Conservation (phyloP, 2,113 vertebrate species). For the Globicephala melas region DNA sequence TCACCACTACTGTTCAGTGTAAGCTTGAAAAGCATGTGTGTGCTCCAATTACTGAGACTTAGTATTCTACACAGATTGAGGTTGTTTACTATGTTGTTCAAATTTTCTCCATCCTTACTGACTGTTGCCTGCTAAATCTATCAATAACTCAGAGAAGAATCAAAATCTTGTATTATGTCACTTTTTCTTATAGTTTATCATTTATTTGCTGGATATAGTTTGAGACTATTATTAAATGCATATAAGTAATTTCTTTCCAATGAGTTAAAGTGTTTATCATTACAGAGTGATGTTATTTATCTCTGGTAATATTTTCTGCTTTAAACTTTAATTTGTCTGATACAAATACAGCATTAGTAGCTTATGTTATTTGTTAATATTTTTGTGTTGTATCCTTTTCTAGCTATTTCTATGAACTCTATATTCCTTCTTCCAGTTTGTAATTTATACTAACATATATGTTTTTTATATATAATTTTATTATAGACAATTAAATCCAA, state of each 20-base stretch:
- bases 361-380: not conserved
- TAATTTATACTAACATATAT: not conserved
- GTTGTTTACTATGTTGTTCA: not conserved
- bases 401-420: not conserved
- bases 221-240: not conserved
- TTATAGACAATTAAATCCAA: not conserved
- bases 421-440: not conserved
- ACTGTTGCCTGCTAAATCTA: not conserved
- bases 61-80: not conserved
- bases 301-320: not conserved
- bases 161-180: not conserved
- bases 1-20: not conserved
- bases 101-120: not conserved
- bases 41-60: not conserved
- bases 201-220: not conserved
- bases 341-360: not conserved
- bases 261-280: not conserved
- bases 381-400: not conserved
- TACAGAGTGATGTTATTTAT: not conserved
- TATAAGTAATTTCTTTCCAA: not conserved
- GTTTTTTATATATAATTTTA: not conserved
- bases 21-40: not conserved
- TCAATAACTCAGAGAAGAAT: not conserved
- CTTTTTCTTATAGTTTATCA: not conserved
- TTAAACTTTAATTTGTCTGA: not conserved